A percentile compares a stretch with the other conserved stretches of the same genome.
Conservation (phyloP, 1,140 invertebrate genomes). For the Euura saliciscinereae region DNA sequence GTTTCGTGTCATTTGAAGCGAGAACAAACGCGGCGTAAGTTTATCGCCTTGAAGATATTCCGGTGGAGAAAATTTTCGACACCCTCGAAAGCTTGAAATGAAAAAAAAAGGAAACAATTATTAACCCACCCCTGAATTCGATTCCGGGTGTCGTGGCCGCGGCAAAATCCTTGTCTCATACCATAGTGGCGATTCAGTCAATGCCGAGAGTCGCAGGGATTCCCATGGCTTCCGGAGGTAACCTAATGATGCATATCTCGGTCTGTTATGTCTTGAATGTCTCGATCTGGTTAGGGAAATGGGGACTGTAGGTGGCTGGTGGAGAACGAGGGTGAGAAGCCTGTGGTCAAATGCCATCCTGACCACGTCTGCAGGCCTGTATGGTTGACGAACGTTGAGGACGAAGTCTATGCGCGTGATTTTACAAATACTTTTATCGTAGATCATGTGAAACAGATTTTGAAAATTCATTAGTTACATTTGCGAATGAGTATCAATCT, state of each 20-base stretch:
- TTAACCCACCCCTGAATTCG: too few relatives aligned
- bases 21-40: not conserved
- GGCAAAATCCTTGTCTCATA: too few relatives aligned
- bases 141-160: too few relatives aligned
- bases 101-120: too few relatives aligned
- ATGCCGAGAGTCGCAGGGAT: not conserved
- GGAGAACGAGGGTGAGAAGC: conserved; percentile 8
- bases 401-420: too few relatives aligned
- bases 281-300: not conserved
- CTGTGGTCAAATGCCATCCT: conserved; percentile 3
- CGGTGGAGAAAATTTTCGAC: too few relatives aligned
- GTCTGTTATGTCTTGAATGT: conserved; percentile 15
- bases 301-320: not conserved
- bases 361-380: not conserved
- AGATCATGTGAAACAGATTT: too few relatives aligned
- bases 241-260: conserved; percentile 14
- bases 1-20: not conserved
- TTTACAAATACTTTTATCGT: too few relatives aligned
- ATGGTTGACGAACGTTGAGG: too few relatives aligned
- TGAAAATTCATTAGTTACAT: not conserved
- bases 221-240: not conserved
- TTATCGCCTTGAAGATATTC: too few relatives aligned
- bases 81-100: too few relatives aligned
- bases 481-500: conserved; percentile 1
- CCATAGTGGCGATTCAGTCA: not conserved